Evolutionary conservation across 2,113 vertebrate species (phyloP), one percentile per base, ranked within the genome.

Genomic region (Oceanodroma tethys): DNA sequence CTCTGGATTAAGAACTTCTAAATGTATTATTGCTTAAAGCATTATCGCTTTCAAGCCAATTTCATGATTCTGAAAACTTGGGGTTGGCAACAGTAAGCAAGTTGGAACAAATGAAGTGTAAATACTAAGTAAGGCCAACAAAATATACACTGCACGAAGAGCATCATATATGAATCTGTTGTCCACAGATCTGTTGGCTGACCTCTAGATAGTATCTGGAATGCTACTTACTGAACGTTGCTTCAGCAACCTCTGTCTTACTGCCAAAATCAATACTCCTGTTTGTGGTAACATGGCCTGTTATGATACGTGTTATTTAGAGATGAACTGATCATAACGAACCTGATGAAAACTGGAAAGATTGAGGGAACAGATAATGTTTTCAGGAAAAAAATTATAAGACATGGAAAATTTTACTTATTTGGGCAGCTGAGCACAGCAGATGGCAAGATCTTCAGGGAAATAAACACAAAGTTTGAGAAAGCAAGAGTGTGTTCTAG

Each of bases 381-480:
- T 88, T 96, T 86, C 86, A 78, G 93, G 84, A 67, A 79, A 95
- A 91, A 97, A 96, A 68, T 8, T n/a, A 6, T 21, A 85, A 95
- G 79, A 95, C 80, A 52, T 84, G 66, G 94, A 96, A 97, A 97
- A 42, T 73, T 88, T 94, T 97, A 90, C 93, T 96, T 97, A 94
- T 93, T 86, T 82, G 59, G 60, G 67, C 82, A 95, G 91, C 91
- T 94, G 95, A 98, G 90, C 94, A 74, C 68, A 95, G 81, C 94
- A 96, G 96, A 97, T 97, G 97, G 96, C 91, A 82, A 91, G 70
- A 97, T 96, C 95, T 94, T 97, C 73, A 47, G 94, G 96, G 97
- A 98, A 97, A 96, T 94, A 97, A 98, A 96, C 95, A 96, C 63
- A 89, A 97, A 97, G 92, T 96, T 96, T 97, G 94, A 92, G 94